Evolutionary conservation across 2,113 vertebrate genomes (phyloP).

Genomic region (Egretta garzetta): DNA sequence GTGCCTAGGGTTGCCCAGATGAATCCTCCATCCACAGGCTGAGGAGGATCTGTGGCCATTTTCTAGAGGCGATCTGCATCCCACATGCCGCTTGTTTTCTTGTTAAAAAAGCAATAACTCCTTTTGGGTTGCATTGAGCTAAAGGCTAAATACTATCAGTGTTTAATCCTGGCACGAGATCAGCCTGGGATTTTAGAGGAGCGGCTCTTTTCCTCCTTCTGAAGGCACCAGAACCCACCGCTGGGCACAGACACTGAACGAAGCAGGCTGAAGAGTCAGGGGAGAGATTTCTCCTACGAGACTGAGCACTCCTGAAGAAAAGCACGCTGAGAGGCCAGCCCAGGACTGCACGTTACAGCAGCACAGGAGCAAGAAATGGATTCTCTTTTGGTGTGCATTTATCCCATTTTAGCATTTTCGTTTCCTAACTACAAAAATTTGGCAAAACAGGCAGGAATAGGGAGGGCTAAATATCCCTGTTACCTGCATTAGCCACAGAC

Average conservation of each 20-base stretch:
- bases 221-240: neutral
- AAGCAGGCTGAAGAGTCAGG: neutral
- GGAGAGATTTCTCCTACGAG: neutral
- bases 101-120: fast-evolving
- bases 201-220: neutral
- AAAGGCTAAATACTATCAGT: neutral
- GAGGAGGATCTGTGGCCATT: neutral
- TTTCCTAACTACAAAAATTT: neutral
- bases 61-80: neutral
- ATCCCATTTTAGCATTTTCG: neutral
- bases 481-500: neutral
- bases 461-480: neutral
- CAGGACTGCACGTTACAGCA: too few relatives aligned
- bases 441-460: neutral
- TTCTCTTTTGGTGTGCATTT: neutral
- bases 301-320: neutral
- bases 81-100: neutral
- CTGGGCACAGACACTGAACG: fast-evolving
- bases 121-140: neutral
- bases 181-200: neutral
- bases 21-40: neutral
- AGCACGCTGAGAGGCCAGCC: neutral
- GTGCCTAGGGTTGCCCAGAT: neutral
- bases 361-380: neutral
- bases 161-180: neutral